Evolutionary conservation across 37 sponge, comb jelly and placozoan species (phyloP), one percentile per base, ranked within the genome.

Genomic region (Ianthella basta): DNA sequence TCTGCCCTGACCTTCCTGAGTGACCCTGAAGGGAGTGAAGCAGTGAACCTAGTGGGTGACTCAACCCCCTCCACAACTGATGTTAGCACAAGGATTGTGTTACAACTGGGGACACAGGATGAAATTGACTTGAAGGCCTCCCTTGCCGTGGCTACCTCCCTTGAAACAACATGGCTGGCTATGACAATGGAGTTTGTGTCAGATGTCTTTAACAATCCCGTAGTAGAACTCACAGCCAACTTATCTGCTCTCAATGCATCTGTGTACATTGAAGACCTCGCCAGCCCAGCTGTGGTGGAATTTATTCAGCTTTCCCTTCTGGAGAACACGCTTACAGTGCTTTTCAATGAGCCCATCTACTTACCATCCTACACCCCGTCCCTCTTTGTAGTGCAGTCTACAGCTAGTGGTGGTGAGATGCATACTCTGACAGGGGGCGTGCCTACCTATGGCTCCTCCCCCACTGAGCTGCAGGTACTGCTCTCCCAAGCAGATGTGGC

Each of bases 301-400:
- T 95, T 95, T 41, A 59, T 68, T 29, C 41, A 77, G 59, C 83
- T 91, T 44, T 95, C 92, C 21, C 80, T 87, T 16, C 87, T 72
- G 82, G 75, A 84, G 38, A 89, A 90, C 65, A 79, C 84, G 0
- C 79, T 97, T 55, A 86, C 87, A 24, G 72, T 97, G 30, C 16
- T 50, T 24, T 97, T 94, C 85, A 86, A 89, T 37, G 97, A 97
- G 60, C 90, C 94, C 25, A 56, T 95, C 19, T 68, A 86, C 6
- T 61, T 83, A 15, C 56, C 67, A 20, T 84, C 91, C 1, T 93
- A 77, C 54, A 64, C 25, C 14, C 83, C 88, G 4, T 40, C 60
- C 3, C 77, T 39, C 37, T 90, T 93, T 81, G 85, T 59, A 0
- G 53, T 93, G 15, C 86, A 87, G 36, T 85, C 89, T n/a, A 39